Conservation (phyloP, 2,888 invertebrate genomes). For the Rugalucina vietnamica region DNA sequence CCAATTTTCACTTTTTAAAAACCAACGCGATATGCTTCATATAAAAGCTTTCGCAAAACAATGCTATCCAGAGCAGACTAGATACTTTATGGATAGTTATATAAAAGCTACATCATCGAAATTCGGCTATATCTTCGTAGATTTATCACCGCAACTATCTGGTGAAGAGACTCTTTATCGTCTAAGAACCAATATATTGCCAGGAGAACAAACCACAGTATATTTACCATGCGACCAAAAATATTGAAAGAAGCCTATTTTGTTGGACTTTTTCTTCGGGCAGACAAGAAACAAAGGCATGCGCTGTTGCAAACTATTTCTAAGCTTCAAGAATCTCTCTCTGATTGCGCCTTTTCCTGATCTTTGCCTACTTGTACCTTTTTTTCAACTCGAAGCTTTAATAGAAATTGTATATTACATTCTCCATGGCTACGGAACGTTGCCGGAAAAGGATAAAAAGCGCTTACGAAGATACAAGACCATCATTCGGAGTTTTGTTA, state of each 20-base stretch:
- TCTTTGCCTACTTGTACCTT: too few species aligned
- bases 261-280: neutral
- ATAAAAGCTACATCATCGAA: slow-evolving; percentile 13
- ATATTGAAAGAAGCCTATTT: neutral
- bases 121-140: neutral
- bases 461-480: neutral
- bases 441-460: neutral
- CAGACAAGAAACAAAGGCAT: neutral
- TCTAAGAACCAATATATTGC: neutral
- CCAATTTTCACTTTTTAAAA: slow-evolving; percentile 45
- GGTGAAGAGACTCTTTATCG: neutral
- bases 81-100: slow-evolving; percentile 52
- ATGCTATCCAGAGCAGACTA: slow-evolving; percentile 42
- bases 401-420: neutral
- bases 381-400: neutral
- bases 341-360: too few species aligned
- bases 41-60: slow-evolving; percentile 48
- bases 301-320: neutral
- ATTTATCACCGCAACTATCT: neutral
- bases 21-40: slow-evolving; percentile 42
- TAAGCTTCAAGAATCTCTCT: too few species aligned
- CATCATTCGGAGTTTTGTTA: neutral
- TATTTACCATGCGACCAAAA: neutral
- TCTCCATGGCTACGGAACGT: neutral
- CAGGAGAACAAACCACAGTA: neutral